phyloP scores from a whole-genome alignment of 2,888 invertebrate species.

The Tinea pellionella region DNA sequence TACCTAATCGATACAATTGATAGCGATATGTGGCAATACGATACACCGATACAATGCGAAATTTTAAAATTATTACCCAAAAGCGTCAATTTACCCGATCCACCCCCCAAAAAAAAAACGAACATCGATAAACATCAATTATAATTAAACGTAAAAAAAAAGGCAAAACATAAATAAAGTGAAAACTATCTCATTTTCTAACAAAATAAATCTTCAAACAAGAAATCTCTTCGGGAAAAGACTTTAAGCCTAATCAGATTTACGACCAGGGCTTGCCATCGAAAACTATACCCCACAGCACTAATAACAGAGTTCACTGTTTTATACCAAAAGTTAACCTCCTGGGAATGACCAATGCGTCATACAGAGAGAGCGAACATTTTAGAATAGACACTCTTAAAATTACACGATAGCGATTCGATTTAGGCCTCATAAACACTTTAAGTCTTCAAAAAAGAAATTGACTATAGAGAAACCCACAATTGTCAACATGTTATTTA shows the following conservation, averaged over 20 bases:
- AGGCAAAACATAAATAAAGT: background rate
- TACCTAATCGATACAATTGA: no score
- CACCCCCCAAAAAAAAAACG: no score
- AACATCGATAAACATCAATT: background rate
- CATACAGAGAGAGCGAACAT: background rate
- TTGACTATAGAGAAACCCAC: no score
- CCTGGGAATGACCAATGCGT: slow-evolving; percentile 13
- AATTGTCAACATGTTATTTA: no score
- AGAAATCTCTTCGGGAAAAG: slow-evolving; percentile 14
- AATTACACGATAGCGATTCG: background rate
- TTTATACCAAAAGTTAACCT: background rate
- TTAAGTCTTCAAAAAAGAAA: no score
- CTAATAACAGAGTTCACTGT: background rate
- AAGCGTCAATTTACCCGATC: no score
- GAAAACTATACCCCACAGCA: background rate
- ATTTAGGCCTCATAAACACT: no score
- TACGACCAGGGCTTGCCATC: background rate
- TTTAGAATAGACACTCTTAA: background rate
- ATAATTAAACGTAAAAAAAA: background rate
- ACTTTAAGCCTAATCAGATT: slow-evolving; percentile 15
- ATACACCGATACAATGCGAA: no score
- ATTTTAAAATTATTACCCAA: no score
- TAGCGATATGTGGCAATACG: no score
- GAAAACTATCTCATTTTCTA: slow-evolving; percentile 10
- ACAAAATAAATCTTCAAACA: slow-evolving; percentile 13